phyloP scores from a whole-genome alignment of 2,797 vertebrate species.

The Dermochelys coriacea region DNA sequence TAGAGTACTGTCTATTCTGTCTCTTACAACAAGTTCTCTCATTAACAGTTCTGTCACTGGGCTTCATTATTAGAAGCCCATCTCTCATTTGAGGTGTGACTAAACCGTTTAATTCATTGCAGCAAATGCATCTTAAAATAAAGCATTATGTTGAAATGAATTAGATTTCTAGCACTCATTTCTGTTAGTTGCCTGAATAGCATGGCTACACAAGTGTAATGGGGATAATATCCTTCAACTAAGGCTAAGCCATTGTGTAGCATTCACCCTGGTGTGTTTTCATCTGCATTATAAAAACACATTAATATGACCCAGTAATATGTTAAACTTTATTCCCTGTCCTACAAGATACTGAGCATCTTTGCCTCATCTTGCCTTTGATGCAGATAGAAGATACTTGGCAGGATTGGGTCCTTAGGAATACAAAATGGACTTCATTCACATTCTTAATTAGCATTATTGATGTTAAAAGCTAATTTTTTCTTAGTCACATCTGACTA shows the following conservation, averaged over 20 bases:
- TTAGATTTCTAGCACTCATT: background rate
- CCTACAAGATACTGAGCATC: background rate
- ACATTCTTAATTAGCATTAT: background rate
- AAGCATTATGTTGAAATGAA: background rate
- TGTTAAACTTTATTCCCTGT: background rate
- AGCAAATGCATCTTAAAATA: background rate
- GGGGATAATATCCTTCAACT: background rate
- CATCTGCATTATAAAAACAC: background rate
- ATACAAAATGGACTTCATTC: background rate
- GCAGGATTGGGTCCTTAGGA: background rate
- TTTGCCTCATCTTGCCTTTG: background rate
- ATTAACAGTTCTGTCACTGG: background rate
- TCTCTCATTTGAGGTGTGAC: background rate
- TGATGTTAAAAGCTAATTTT: background rate
- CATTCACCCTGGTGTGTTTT: background rate
- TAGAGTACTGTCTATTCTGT: background rate
- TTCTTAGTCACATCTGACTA: background rate
- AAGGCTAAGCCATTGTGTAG: background rate
- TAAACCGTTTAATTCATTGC: background rate
- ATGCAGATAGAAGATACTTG: background rate
- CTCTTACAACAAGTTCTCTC: background rate
- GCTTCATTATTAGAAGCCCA: background rate
- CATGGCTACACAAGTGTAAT: background rate
- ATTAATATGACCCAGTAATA: background rate
- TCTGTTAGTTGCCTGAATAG: background rate